Evolutionary conservation across 2,888 invertebrate genomes (phyloP).

Genomic region (Operophtera brumata): DNA sequence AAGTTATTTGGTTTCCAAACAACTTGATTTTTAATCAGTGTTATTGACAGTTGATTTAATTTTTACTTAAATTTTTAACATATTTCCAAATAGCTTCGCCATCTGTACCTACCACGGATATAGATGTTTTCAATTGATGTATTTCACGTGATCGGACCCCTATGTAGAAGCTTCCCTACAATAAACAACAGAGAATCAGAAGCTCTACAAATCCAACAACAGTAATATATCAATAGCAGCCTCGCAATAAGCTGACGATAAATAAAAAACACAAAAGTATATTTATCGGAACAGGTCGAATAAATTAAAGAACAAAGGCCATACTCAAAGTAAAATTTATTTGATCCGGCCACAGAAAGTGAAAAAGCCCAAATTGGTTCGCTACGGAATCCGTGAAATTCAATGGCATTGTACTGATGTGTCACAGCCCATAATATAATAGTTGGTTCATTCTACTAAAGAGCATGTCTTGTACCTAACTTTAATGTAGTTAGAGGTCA

Average conservation of each 20-base stretch:
- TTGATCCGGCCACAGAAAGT: conserved; percentile 49
- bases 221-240: conserved; percentile 38
- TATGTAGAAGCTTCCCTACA: background rate
- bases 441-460: background rate
- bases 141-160: too few relatives aligned
- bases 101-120: too few relatives aligned
- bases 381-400: conserved; percentile 40
- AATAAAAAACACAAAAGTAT: conserved; percentile 47
- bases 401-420: conserved; percentile 25
- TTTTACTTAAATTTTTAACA: too few relatives aligned
- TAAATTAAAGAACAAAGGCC: conserved; percentile 53
- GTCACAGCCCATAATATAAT: background rate
- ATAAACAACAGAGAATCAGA: conserved; percentile 11
- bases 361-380: conserved; percentile 44
- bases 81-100: too few relatives aligned
- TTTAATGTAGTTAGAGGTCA: too few relatives aligned
- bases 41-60: too few relatives aligned
- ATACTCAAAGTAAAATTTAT: conserved; percentile 47
- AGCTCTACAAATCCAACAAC: conserved; percentile 22
- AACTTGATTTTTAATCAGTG: too few relatives aligned
- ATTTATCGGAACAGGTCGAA: conserved; percentile 47
- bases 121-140: too few relatives aligned
- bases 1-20: too few relatives aligned
- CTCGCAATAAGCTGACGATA: conserved; percentile 50
- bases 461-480: background rate